Percentiles rank a stretch among this genome's conserved stretches.
These are phyloP conservation scores for Drosophila setosimentum DNA, from an alignment of 2,888 invertebrate species.

Conservation along the genomic window DNA sequence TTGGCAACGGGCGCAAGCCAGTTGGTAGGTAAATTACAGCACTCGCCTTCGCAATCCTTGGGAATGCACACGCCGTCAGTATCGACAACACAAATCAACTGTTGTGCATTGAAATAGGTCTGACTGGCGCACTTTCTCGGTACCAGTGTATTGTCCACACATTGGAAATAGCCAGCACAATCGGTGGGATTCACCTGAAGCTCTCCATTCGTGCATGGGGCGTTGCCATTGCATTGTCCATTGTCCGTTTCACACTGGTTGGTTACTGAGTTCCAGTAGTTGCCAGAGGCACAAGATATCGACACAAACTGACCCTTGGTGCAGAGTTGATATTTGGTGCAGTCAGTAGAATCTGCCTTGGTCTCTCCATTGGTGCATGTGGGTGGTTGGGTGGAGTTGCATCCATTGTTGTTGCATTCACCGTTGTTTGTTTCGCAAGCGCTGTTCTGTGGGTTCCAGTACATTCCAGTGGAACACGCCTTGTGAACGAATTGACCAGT, in stretches of 20 bases:
- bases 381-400: constrained; percentile 2
- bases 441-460: constrained; percentile 21
- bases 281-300: constrained; percentile 2
- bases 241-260: constrained; percentile 27
- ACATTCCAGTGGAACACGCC: constrained; percentile 30
- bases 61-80: constrained; percentile 37
- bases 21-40: constrained; percentile 47
- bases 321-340: constrained; percentile 32
- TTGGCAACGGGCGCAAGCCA: constrained; percentile 41
- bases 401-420: constrained; percentile 31
- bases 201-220: constrained; percentile 36
- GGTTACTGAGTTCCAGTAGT: constrained; percentile 22
- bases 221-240: constrained; percentile 36
- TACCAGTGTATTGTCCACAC: constrained; percentile 34
- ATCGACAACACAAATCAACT: constrained; percentile 36
- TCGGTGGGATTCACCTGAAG: constrained; percentile 24
- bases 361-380: constrained; percentile 31
- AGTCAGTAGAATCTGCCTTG: constrained; percentile 13
- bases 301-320: constrained; percentile 20
- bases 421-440: constrained; percentile 30
- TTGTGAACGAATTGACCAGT: constrained; percentile 40
- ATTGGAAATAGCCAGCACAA: constrained; percentile 58
- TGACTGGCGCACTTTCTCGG: constrained; percentile 26
- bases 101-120: constrained; percentile 27
- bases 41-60: constrained; percentile 54